A percentile compares a stretch with the other conserved stretches of the same genome.
These are phyloP conservation scores for Loxodonta africana DNA, from an alignment of 2,113 vertebrate species.

Conservation along the genomic window DNA sequence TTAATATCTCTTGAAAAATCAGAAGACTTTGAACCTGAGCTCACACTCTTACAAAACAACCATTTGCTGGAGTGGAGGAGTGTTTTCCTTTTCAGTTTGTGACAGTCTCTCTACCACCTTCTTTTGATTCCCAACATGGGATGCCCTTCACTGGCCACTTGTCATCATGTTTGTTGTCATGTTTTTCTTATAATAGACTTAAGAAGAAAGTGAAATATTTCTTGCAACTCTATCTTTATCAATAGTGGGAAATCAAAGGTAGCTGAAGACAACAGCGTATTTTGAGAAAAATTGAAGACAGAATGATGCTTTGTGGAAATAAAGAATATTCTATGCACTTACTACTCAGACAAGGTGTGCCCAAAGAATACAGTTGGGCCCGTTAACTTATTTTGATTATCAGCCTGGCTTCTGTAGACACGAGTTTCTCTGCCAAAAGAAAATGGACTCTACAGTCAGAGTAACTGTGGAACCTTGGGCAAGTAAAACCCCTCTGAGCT, in stretches of 20 bases:
- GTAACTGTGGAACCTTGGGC: not conserved
- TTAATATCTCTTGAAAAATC: not conserved
- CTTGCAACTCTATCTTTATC: not conserved
- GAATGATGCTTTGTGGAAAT: not conserved
- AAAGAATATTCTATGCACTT: not conserved
- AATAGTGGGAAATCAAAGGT: not conserved
- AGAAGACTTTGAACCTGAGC: not conserved
- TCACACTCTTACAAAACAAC: not conserved
- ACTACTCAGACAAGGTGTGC: not conserved
- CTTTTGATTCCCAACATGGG: not conserved
- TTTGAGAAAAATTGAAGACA: not conserved
- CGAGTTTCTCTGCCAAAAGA: not conserved
- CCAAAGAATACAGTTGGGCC: not conserved
- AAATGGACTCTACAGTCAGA: not conserved
- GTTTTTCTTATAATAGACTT: not conserved
- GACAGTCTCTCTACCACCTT: not conserved
- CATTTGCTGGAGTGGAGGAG: not conserved
- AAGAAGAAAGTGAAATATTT: not conserved
- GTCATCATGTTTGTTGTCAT: not conserved
- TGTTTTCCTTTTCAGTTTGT: not conserved
- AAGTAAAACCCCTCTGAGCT: not conserved
- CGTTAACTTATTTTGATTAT: not conserved
- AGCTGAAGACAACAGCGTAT: not conserved
- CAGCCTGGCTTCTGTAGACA: not conserved
- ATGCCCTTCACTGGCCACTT: not conserved